Evolutionary conservation across 2,888 invertebrate genomes (phyloP).

Genomic region (Ophraella communa): DNA sequence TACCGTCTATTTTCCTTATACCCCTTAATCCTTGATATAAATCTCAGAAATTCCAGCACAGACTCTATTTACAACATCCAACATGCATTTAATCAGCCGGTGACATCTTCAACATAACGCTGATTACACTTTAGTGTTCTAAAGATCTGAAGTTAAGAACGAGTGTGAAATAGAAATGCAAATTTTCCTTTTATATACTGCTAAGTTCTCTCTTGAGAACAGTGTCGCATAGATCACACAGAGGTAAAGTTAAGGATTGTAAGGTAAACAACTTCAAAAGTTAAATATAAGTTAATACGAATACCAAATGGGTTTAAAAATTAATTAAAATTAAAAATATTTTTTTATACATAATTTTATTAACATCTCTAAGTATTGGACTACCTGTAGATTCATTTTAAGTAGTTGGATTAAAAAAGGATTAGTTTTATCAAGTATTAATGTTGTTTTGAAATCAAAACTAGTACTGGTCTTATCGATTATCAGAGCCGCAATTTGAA

Average conservation of each 20-base stretch:
- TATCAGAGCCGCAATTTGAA: too few relatives aligned
- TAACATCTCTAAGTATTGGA: too few relatives aligned
- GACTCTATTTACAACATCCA: constrained; percentile 5
- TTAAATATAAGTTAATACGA: too few relatives aligned
- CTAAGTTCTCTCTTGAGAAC: neutral
- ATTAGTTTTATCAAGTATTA: too few relatives aligned
- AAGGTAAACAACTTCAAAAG: neutral
- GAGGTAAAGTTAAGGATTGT: neutral
- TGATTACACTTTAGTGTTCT: constrained; percentile 8
- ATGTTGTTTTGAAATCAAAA: too few relatives aligned
- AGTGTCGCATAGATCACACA: constrained; percentile 2
- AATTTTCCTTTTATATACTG: constrained; percentile 7
- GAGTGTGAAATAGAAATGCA: constrained; percentile 8
- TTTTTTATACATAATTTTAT: too few relatives aligned
- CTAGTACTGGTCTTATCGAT: too few relatives aligned
- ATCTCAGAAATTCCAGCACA: neutral
- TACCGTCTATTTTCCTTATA: neutral
- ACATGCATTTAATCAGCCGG: constrained; percentile 9
- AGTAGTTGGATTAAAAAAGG: too few relatives aligned
- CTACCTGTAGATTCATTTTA: too few relatives aligned
- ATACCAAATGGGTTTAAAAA: too few relatives aligned
- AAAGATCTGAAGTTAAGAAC: neutral
- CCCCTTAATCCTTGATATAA: neutral
- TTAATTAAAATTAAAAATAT: too few relatives aligned
- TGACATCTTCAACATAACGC: constrained; percentile 11